These are phyloP conservation scores for Andrena bucephala DNA, from an alignment of 2,888 invertebrate genomes.

Conservation along the genomic window DNA sequence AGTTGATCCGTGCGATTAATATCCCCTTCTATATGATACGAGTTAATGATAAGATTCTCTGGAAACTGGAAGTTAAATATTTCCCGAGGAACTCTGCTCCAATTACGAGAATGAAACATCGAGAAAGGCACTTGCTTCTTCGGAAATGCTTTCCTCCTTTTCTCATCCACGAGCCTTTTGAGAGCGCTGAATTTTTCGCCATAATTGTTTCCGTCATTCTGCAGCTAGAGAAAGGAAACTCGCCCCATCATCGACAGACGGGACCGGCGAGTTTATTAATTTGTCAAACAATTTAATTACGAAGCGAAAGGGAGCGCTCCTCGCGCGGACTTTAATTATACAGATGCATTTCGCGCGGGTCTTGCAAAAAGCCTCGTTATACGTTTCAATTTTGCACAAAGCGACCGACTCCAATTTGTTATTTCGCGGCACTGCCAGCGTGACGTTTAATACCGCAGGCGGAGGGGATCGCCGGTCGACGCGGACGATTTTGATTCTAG, in stretches of 20 bases:
- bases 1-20: conserved; percentile 25
- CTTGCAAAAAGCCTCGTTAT: conserved; percentile 7
- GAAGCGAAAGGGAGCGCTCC: conserved; percentile 6
- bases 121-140: no score
- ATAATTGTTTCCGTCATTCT: neutral
- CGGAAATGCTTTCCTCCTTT: no score
- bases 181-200: neutral
- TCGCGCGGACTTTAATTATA: conserved; percentile 34
- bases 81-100: no score
- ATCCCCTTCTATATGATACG: neutral
- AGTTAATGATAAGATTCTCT: neutral
- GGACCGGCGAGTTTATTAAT: conserved; percentile 33
- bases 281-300: conserved; percentile 41
- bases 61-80: no score
- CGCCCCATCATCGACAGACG: conserved; percentile 9
- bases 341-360: neutral
- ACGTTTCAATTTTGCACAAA: conserved; percentile 8
- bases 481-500: neutral
- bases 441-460: neutral
- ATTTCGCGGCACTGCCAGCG: neutral
- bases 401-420: conserved; percentile 6
- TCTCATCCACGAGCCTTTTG: neutral
- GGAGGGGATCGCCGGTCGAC: neutral
- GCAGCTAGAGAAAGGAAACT: neutral
- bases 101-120: conserved; percentile 3